These are phyloP conservation scores for Pangasianodon hypophthalmus DNA, from an alignment of 2,113 vertebrate genomes.

Conservation along the genomic window DNA sequence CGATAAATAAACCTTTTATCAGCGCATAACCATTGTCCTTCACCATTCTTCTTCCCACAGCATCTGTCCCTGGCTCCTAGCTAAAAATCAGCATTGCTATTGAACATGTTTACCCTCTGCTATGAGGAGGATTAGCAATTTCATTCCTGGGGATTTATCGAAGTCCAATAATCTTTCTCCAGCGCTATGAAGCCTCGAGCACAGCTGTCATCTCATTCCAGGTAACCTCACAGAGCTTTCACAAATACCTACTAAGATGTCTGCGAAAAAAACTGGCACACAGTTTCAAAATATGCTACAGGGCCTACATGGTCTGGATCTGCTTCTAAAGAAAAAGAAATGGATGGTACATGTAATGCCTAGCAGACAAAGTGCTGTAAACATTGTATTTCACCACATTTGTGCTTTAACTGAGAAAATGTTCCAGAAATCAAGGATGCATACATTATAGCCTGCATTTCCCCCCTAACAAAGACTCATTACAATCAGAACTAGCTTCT, in stretches of 20 bases:
- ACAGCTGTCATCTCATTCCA: not conserved
- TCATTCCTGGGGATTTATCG: slow-evolving; percentile 60
- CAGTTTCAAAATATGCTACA: not conserved
- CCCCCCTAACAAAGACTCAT: not conserved
- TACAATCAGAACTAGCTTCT: not conserved
- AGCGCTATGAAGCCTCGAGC: slow-evolving; percentile 47
- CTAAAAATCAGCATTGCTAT: not conserved
- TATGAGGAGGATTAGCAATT: slow-evolving; percentile 17
- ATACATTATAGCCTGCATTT: not conserved
- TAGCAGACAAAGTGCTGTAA: not conserved
- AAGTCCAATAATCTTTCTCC: slow-evolving; percentile 23
- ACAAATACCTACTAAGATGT: slow-evolving; percentile 9
- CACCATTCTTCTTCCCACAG: not conserved
- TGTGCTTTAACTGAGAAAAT: not conserved
- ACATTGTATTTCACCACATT: not conserved
- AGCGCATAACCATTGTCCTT: not conserved
- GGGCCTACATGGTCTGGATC: not conserved
- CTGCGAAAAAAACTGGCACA: not conserved
- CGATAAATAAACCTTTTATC: not conserved
- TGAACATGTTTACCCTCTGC: not conserved
- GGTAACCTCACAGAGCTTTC: slow-evolving; percentile 6
- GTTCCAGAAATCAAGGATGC: not conserved
- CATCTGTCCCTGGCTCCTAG: not conserved
- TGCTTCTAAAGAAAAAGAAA: not conserved
- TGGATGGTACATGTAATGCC: not conserved